Conservation (phyloP, 2,797 vertebrate genomes). For the Discoglossus pictus region DNA sequence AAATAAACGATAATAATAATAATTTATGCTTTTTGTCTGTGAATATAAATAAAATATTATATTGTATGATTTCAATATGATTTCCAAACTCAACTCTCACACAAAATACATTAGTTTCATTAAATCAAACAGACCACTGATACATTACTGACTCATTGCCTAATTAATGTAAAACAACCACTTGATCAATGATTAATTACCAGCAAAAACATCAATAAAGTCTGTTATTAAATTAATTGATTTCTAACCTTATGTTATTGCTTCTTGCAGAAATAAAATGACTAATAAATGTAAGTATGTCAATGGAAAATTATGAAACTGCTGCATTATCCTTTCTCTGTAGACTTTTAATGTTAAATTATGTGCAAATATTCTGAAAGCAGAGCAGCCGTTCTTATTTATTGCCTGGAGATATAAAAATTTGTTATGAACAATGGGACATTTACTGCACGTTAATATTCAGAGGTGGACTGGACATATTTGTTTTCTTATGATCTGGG, state of each 20-base stretch:
- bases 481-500: constrained; percentile 13
- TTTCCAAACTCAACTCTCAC: no score
- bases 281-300: constrained; percentile 9
- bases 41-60: no score
- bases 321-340: not conserved
- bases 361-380: constrained; percentile 24
- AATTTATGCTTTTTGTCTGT: no score
- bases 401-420: constrained; percentile 1
- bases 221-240: constrained; percentile 5
- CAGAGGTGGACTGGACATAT: not conserved
- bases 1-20: no score
- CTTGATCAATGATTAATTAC: constrained; percentile 10
- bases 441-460: constrained; percentile 12
- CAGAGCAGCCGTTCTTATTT: constrained; percentile 14
- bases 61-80: no score
- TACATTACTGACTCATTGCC: not conserved
- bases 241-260: constrained; percentile 4
- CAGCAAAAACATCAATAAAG: not conserved
- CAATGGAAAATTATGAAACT: constrained; percentile 1
- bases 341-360: constrained; percentile 19
- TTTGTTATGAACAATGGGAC: not conserved
- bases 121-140: no score
- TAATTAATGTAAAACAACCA: not conserved
- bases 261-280: not conserved
- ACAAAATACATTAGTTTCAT: no score